Evolutionary conservation across 2,113 vertebrate genomes (phyloP).

Genomic region (Gracilinanus agilis): DNA sequence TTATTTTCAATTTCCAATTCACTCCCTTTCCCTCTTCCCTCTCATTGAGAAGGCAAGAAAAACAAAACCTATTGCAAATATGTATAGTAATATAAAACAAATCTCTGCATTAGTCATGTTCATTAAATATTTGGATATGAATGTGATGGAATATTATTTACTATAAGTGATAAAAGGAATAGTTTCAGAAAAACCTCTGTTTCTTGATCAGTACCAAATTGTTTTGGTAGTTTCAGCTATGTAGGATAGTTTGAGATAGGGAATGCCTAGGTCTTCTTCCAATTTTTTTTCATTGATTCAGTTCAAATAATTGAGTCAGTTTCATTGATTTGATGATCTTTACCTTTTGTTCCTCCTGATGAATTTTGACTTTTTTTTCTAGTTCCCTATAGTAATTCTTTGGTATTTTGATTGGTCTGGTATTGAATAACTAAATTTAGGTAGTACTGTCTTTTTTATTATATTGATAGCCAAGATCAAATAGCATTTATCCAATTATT

Average conservation of each 20-base stretch:
- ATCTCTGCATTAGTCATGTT: not conserved
- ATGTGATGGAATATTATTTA: not conserved
- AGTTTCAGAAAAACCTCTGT: not conserved
- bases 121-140: not conserved
- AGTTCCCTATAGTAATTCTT: not conserved
- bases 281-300: not conserved
- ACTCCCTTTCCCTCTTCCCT: not conserved
- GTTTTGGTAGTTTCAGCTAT: not conserved
- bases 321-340: not conserved
- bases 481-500: not conserved
- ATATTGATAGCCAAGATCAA: not conserved
- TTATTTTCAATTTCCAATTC: not conserved
- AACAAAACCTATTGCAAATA: not conserved
- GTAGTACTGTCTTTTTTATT: not conserved
- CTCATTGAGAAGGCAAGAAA: not conserved
- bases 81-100: not conserved
- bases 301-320: no score
- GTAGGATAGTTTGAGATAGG: not conserved
- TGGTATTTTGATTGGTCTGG: not conserved
- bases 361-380: not conserved
- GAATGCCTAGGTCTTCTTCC: not conserved
- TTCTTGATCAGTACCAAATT: not conserved
- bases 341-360: not conserved
- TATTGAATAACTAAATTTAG: not conserved
- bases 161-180: not conserved